These are phyloP conservation scores for Heterochromis multidens DNA, from an alignment of 2,113 vertebrate genomes.

Conservation along the genomic window DNA sequence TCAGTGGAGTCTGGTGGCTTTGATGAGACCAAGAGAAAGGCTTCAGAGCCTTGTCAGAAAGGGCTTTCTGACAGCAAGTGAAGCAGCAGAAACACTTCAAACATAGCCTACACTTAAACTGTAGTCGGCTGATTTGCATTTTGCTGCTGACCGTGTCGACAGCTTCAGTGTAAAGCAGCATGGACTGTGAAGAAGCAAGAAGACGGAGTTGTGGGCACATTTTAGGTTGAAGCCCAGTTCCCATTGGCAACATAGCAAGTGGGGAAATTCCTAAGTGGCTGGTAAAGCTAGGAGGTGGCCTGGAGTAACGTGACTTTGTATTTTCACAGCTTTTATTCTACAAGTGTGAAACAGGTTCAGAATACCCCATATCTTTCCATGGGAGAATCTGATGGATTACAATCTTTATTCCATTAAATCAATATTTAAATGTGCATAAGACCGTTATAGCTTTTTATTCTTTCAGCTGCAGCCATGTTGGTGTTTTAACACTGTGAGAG, in stretches of 20 bases:
- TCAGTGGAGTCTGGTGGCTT: not conserved
- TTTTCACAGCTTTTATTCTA: not conserved
- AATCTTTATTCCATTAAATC: not conserved
- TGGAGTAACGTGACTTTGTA: not conserved
- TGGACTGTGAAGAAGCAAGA: not conserved
- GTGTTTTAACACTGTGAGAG: not conserved
- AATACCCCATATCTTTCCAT: not conserved
- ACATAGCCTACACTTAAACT: not conserved
- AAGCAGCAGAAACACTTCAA: not conserved
- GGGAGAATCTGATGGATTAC: not conserved
- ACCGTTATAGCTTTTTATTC: not conserved
- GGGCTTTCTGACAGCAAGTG: not conserved
- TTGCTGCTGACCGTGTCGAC: not conserved
- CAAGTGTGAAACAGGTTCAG: not conserved
- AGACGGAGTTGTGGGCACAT: not conserved
- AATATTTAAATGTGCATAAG: not conserved
- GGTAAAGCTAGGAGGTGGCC: not conserved
- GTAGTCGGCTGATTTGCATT: not conserved
- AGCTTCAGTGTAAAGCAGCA: not conserved
- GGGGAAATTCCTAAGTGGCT: not conserved
- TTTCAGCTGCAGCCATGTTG: not conserved
- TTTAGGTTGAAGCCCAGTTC: not conserved
- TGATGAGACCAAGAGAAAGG: not conserved
- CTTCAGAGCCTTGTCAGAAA: not conserved
- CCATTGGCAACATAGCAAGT: not conserved